Conservation (phyloP, 2,797 vertebrate species). For the Typhlichthys subterraneus region DNA sequence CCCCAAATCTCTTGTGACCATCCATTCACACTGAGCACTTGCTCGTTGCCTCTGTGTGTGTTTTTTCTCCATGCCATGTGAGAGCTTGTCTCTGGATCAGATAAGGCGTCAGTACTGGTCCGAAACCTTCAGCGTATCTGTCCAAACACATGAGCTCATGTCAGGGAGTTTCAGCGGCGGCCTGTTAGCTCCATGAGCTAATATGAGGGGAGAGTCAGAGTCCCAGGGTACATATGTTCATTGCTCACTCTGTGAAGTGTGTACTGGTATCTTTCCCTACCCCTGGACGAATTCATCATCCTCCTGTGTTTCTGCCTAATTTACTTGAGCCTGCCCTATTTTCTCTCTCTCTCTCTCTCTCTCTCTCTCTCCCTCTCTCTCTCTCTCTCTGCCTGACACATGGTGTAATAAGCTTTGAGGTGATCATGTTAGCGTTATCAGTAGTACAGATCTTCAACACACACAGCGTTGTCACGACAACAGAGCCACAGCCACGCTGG, state of each 20-base stretch:
- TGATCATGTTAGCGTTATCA: slow-evolving; percentile 67
- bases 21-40: slow-evolving; percentile 32
- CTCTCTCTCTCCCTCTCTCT: slow-evolving; percentile 7
- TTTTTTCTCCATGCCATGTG: slow-evolving; percentile 64
- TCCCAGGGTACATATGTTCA: slow-evolving; percentile 60
- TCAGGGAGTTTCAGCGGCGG: slow-evolving; percentile 57
- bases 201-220: slow-evolving; percentile 32
- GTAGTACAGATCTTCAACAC: slow-evolving; percentile 60
- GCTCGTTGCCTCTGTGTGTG: slow-evolving; percentile 49
- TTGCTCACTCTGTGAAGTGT: slow-evolving; percentile 31
- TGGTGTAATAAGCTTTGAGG: slow-evolving; percentile 50
- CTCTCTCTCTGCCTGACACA: not conserved
- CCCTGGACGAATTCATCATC: slow-evolving; percentile 18
- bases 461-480: slow-evolving; percentile 59
- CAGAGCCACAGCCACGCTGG: slow-evolving; percentile 64
- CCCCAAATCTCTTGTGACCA: slow-evolving; percentile 30
- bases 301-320: slow-evolving; percentile 4
- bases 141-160: slow-evolving; percentile 79
- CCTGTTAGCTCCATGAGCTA: slow-evolving; percentile 71
- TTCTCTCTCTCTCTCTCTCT: not conserved
- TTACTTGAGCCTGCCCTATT: not conserved
- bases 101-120: slow-evolving; percentile 68
- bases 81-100: slow-evolving; percentile 70
- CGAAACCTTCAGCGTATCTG: slow-evolving; percentile 74
- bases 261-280: slow-evolving; percentile 33